Evolutionary conservation across 2,888 invertebrate genomes (phyloP), one percentile per base, ranked within the genome.

Genomic region (Laspeyria flexula): DNA sequence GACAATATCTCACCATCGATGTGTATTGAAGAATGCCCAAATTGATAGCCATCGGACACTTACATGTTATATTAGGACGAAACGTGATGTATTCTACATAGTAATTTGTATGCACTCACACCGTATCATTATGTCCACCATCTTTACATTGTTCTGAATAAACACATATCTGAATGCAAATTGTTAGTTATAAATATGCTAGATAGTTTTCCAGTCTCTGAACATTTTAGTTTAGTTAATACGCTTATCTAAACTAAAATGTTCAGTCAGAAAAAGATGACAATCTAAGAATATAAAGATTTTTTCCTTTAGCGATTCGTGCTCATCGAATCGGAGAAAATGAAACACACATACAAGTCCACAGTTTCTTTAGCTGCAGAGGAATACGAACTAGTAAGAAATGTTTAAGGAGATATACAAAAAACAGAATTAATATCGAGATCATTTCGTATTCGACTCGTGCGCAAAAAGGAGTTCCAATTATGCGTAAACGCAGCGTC

Each of bases 401-500:
- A 67, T 69, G 60, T 56, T 62, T 50, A 69, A 52, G 63, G 57
- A 71, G 61, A 64, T 73, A 70, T 70, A 81, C 76, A 88, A 86
- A 86, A 88, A 85, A 75, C 71, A 71, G 83, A 81, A 83, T 86
- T 82, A 84, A 87, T 82, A 83, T 77, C 73, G 69, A 66, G 75
- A 77, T 80, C 76, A 81, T 87, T 88, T 85, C 71, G 86, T 81
- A 89, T 91, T 88, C 90, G 78, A 76, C 66, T 81, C 81, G 66
- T 81, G 83, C 69, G 77, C 83, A 89, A 90, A 89, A 90, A 88
- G 80, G 76, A 75, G 72, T 77, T 66, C 83, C 90, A 89, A 90
- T 90, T 90, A 90, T 90, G 86, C 86, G 89, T 77, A 85, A 86
- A 86, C 79, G 81, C 86, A 82, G 70, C 77, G 80, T 78, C 85